phyloP scores from a whole-genome alignment of 2,797 vertebrate species.

The Alexandromys oeconomus region DNA sequence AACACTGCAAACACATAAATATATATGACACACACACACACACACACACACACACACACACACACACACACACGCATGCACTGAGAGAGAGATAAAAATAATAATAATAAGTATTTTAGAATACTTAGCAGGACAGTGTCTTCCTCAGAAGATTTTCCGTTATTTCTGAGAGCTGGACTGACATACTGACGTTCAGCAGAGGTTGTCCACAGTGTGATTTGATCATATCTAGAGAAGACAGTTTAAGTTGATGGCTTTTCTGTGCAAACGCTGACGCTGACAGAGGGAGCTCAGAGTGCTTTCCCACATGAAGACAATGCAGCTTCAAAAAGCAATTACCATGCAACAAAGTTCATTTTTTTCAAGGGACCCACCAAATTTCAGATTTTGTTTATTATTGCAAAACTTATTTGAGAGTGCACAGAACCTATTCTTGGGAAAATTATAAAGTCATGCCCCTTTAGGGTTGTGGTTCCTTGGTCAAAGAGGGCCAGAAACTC shows the following conservation, averaged over 20 bases:
- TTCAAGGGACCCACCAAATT: background rate
- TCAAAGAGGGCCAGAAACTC: accelerated
- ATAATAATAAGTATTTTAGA: background rate
- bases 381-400: background rate
- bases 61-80: too few relatives aligned
- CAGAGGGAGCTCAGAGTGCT: background rate
- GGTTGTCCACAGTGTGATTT: background rate
- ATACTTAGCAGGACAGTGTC: background rate
- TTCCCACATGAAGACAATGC: background rate
- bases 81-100: background rate
- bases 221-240: background rate
- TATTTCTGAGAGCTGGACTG: background rate
- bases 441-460: background rate
- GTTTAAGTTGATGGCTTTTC: background rate
- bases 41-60: background rate
- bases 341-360: background rate
- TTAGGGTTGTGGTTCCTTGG: background rate
- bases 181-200: background rate
- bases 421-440: background rate
- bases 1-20: background rate
- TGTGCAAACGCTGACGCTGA: background rate
- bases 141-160: background rate
- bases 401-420: background rate
- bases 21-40: background rate
- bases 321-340: background rate